phyloP scores from a whole-genome alignment of 2,797 vertebrate genomes.

The Sebastes oblongus region DNA sequence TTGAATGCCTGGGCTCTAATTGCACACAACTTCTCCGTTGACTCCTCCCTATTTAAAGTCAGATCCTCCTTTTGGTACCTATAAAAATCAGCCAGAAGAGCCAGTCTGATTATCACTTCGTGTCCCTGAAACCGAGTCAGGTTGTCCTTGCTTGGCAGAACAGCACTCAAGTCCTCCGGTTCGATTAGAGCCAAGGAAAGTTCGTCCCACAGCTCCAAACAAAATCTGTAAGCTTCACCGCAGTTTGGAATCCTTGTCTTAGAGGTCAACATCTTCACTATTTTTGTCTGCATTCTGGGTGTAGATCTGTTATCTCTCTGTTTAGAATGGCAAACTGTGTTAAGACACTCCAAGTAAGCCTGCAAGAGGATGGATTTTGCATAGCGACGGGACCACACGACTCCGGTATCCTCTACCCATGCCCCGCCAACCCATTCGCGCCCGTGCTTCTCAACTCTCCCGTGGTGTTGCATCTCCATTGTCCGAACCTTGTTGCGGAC shows the following conservation, averaged over 20 bases:
- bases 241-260: neutral
- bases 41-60: neutral
- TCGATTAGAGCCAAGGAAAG: neutral
- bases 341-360: slow-evolving; percentile 21
- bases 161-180: neutral
- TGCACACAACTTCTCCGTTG: accelerated
- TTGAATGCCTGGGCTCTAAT: neutral
- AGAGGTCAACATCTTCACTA: slow-evolving; percentile 1
- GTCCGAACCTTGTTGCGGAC: neutral
- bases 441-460: slow-evolving; percentile 19
- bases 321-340: neutral
- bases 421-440: neutral
- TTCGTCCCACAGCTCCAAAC: neutral
- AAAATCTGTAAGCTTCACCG: neutral
- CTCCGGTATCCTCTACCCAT: neutral
- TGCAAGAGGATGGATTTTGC: slow-evolving; percentile 37
- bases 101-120: neutral
- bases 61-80: slow-evolving; percentile 3
- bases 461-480: slow-evolving; percentile 20
- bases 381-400: slow-evolving; percentile 9
- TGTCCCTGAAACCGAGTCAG: accelerated
- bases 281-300: neutral
- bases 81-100: slow-evolving; percentile 26
- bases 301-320: neutral
- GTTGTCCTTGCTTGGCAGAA: neutral